Evolutionary conservation across 2,113 vertebrate genomes (phyloP).

Genomic region (Mohoua ochrocephala): DNA sequence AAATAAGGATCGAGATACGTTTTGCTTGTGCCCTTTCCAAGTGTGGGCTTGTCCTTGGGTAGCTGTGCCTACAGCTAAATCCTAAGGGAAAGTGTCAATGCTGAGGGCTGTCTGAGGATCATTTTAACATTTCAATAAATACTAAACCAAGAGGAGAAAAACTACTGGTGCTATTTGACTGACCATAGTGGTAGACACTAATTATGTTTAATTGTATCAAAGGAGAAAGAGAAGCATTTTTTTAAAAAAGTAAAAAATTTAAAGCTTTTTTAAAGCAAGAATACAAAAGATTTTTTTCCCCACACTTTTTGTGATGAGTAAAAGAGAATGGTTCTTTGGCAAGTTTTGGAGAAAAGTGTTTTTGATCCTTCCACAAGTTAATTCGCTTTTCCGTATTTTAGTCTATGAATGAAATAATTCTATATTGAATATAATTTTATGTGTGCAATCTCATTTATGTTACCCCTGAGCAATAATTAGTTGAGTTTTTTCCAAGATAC

Average conservation of each 20-base stretch:
- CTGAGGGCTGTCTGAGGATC: neutral
- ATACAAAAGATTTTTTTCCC: rapidly evolving
- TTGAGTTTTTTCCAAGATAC: neutral
- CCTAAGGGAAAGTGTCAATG: neutral
- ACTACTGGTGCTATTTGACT: neutral
- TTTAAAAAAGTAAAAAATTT: rapidly evolving
- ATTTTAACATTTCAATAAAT: neutral
- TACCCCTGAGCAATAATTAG: neutral
- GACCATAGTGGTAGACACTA: neutral
- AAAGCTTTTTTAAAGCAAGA: neutral
- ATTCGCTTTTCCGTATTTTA: neutral
- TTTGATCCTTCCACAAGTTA: neutral
- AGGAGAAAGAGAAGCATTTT: neutral
- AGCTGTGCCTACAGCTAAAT: neutral
- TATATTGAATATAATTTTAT: neutral
- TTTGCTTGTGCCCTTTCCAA: neutral
- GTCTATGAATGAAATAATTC: neutral
- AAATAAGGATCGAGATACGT: neutral
- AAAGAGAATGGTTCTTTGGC: neutral
- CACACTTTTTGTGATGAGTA: neutral
- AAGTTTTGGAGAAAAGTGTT: neutral
- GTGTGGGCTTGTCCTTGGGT: neutral
- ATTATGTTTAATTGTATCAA: neutral
- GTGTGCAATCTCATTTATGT: neutral
- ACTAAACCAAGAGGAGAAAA: neutral